Base-by-base conservation (phyloP, 2,113 vertebrate genomes). In the Lichenostomus cassidix region DNA sequence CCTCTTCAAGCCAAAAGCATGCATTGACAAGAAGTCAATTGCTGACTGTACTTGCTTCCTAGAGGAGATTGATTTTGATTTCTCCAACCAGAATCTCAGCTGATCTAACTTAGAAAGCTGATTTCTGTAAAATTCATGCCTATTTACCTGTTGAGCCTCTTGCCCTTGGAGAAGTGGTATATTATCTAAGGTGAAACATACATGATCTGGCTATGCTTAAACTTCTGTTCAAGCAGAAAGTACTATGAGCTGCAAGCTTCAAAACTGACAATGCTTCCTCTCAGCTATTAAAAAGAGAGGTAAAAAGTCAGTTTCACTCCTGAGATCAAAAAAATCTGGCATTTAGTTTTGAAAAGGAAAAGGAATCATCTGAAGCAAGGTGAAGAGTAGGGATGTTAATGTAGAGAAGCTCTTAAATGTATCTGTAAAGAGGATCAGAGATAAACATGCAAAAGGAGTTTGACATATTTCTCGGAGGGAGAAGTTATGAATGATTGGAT, bases 321-420 rank as follows among this genome's bases (percentile, higher is more conserved):
- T 67, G n/a, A 86, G 63, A 75, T 83, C 0, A 94, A 87, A 91
- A 49, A 75, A 50, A 28, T 20, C 35, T 69, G 31, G 8, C 27
- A 65, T 93, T 83, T 94, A 58, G 17, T 90, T 93, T 88, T 93
- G 49, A 82, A 94, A 83, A 77, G 68, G 59, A 73, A 91, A 90
- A 29, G 14, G 14, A 91, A 53, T 89, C 56, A 88, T 93, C 56
- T 81, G 76, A 96, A 83, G 28, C 28, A 78, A 71, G 27, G 44
- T 78, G 52, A 95, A 83, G 58, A 47, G 55, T 47, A 59, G 20
- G 47, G 42, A 58, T 79, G 35, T 83, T 94, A 90, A 88, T 70
- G 19, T 39, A 77, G 21, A 24, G 17, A 56, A 91, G 10, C 11
- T 78, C 70, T 91, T 83, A 86, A 94, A 68, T 18, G 3, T 74